Base-by-base conservation (phyloP, 1,140 invertebrate genomes). In the Amphibalanus amphitrite region DNA sequence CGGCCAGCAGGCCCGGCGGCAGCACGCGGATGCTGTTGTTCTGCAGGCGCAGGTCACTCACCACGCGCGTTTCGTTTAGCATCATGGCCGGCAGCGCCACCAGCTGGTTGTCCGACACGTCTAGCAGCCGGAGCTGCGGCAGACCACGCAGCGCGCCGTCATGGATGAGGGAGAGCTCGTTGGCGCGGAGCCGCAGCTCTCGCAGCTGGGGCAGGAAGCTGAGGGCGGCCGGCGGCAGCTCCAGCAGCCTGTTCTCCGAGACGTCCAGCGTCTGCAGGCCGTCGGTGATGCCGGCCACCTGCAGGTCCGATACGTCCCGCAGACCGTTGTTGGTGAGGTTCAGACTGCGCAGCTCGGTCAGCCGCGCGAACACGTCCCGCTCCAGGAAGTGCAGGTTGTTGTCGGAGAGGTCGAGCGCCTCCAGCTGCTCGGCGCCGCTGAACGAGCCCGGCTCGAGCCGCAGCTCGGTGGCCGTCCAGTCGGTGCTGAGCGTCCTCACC, bases 61-160 rank as follows among this genome's bases (percentile, higher is more conserved):
- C 80, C 64, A 90, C 85, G 70, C 87, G 83, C 17, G 85, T 83
- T 69, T 85, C 82, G 3, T 81, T 79, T 0, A 92, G 76, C n/a
- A 83, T 82, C 33, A 77, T 77, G 6, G 80, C 76, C 0, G 90
- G 89, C 0, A 89, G 76, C 23, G 75, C 74, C n/a, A 74, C 74
- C 69, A 95, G 90, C 75, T 88, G 90, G 79, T 95, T 95, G 59
- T 89, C 86, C 77, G 93, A 91, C 75, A 95, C 88, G 78, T 94
- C 92, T 76, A 94, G 72, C 64, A 73, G 74, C 40, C 69, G 69
- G 1, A 77, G 71, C 28, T 69, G 69, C 20, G 29, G 20, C 6
- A 77, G 73, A 29, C 74, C 93, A 77, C 72, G 59, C 68, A 77
- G 73, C 47, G 72, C 75, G 26, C 74, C 69, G 67, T 75, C 73